phyloP scores from a whole-genome alignment of 1,140 invertebrate genomes.

The Achatina immaculata region DNA sequence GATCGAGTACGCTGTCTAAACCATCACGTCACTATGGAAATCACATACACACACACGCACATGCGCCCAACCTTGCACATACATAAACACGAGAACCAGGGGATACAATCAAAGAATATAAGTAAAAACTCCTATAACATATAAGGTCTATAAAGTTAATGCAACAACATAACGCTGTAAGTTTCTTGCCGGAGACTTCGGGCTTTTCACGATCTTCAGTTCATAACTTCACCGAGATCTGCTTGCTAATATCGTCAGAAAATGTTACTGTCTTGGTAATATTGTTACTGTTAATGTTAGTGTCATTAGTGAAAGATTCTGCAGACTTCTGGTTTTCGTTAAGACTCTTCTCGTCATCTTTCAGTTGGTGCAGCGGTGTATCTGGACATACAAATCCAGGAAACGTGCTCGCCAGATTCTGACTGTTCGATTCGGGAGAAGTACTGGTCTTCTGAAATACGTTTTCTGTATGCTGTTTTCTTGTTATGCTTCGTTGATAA shows the following conservation, averaged over 20 bases:
- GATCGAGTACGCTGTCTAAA: no score
- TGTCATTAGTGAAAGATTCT: not conserved
- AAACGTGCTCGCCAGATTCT: not conserved
- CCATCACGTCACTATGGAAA: no score
- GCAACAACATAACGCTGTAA: no score
- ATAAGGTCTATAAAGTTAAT: no score
- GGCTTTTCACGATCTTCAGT: not conserved
- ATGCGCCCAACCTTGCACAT: not conserved
- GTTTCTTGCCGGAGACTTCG: no score
- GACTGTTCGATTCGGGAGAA: not conserved
- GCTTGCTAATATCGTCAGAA: no score
- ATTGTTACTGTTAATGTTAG: not conserved
- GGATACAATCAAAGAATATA: not conserved
- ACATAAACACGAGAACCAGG: not conserved
- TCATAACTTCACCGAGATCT: no score
- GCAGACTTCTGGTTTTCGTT: not conserved
- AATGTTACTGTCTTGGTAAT: not conserved
- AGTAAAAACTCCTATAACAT: slow-evolving; percentile 2
- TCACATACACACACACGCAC: slow-evolving; percentile 1
- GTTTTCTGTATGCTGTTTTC: not conserved
- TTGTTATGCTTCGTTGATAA: not conserved
- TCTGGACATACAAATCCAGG: not conserved
- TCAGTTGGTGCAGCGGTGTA: not conserved
- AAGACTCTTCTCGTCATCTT: not conserved
- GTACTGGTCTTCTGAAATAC: not conserved